A percentile compares a stretch with the other conserved stretches of the same genome.
These are phyloP conservation scores for Cheilosia impressa DNA, from an alignment of 2,888 invertebrate genomes.

Conservation along the genomic window DNA sequence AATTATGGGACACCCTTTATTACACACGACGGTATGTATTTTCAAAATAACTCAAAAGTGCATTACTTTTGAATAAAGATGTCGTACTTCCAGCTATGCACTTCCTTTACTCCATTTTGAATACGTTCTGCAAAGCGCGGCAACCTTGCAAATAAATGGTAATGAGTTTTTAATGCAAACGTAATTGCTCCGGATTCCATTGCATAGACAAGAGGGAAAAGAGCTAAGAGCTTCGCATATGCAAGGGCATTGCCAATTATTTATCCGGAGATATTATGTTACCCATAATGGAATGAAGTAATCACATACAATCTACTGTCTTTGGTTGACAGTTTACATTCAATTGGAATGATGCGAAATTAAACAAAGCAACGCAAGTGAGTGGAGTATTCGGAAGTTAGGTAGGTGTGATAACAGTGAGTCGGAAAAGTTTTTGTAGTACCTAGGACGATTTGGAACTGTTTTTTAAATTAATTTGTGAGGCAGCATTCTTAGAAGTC, in stretches of 20 bases:
- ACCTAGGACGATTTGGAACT: too few species aligned
- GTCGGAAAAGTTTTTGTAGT: too few species aligned
- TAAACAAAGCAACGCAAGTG: neutral
- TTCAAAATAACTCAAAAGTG: too few species aligned
- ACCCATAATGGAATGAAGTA: neutral
- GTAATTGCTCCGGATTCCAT: constrained; percentile 3
- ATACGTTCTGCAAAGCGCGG: neutral
- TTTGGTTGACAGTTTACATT: constrained; percentile 4
- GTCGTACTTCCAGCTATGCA: too few species aligned
- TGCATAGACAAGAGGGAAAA: neutral
- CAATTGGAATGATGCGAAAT: constrained; percentile 1
- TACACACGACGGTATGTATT: too few species aligned
- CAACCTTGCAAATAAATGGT: neutral
- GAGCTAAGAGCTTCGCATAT: neutral
- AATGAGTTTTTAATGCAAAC: constrained; percentile 20
- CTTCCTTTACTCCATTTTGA: too few species aligned
- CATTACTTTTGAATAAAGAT: too few species aligned
- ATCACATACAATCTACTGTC: neutral
- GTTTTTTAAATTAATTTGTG: too few species aligned
- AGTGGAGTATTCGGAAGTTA: neutral
- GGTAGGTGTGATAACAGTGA: too few species aligned
- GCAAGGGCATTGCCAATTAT: constrained; percentile 9
- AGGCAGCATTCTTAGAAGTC: too few species aligned
- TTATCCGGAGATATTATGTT: neutral
- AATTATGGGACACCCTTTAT: too few species aligned